These are phyloP conservation scores for Cylindroiulus punctatus DNA, from an alignment of 2,888 invertebrate species.

Conservation along the genomic window DNA sequence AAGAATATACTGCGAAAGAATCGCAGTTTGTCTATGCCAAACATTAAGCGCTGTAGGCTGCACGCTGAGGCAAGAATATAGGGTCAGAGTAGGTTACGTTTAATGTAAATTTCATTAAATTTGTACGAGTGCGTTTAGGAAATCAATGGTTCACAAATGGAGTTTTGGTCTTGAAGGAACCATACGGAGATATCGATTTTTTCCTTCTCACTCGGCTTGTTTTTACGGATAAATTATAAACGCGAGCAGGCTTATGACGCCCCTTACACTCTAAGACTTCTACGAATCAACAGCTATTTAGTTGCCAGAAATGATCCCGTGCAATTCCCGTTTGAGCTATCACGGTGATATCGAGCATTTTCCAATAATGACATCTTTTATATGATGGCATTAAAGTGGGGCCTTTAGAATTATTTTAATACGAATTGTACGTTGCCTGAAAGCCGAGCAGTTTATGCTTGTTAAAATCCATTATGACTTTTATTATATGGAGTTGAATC, in stretches of 20 bases:
- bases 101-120: slow-evolving; percentile 32
- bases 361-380: too few species aligned
- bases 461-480: too few species aligned
- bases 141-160: not conserved
- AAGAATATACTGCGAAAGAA: not conserved
- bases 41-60: not conserved
- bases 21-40: not conserved
- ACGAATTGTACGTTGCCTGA: too few species aligned
- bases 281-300: not conserved
- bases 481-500: too few species aligned
- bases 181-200: slow-evolving; percentile 5
- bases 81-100: not conserved
- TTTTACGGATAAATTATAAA: slow-evolving; percentile 3
- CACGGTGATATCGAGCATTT: too few species aligned
- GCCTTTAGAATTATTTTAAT: too few species aligned
- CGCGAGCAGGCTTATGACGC: not conserved
- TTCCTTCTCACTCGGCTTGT: not conserved
- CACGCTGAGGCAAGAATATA: not conserved
- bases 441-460: too few species aligned
- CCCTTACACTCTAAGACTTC: not conserved
- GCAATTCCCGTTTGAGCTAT: too few species aligned
- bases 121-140: not conserved
- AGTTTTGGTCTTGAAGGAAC: slow-evolving; percentile 1
- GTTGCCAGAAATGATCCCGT: not conserved
- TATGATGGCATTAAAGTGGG: too few species aligned